Base-by-base conservation (phyloP, 2,113 vertebrate species). In the Bucco capensis region DNA sequence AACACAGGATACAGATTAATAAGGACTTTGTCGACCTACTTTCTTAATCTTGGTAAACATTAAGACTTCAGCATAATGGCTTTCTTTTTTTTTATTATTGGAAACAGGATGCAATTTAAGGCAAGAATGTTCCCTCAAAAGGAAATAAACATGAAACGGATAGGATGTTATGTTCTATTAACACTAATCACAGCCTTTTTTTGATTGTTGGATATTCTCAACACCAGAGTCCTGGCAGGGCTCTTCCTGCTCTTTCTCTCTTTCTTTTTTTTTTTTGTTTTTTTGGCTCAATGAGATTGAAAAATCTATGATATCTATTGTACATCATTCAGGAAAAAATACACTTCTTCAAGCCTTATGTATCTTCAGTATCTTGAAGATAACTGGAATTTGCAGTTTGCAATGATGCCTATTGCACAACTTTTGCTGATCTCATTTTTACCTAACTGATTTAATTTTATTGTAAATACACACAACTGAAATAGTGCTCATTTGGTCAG, bases 101-200 rank as follows among this genome's bases (percentile, higher is more conserved):
- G 49, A 86, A 93, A 92, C 92, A 94, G 94, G 90, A 93, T 91
- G 76, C 72, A 85, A 83, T 92, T 90, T 77, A 54, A 88, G 89
- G 64, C 80, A 96, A 95, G 83, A 96, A 90, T 96, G 93, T 95
- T 94, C 94, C 72, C 51, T 85, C 38, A 67, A 77, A 93, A 91
- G 67, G 89, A 96, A 96, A 95, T 94, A 93, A 94, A 95, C 88
- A 78, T 5, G 25, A 90, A 93, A 87, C 5, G 21, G 86, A 86
- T 85, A 24, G 94, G 94, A 95, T 92, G 78, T 93, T 94, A 89
- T 91, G 66, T 95, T 96, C 84, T 94, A 56, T 75, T 90, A 87
- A 66, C 69, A 71, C 51, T 92, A 84, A 90, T 92, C 84, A 49
- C 28, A 6, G 27, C 65, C 66, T 79, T 86, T 65, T n/a, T 64